Percentiles rank a stretch among this genome's conserved stretches.
Evolutionary conservation across 2,888 invertebrate genomes (phyloP).

Genomic region (Drosophila mercatorum): DNA sequence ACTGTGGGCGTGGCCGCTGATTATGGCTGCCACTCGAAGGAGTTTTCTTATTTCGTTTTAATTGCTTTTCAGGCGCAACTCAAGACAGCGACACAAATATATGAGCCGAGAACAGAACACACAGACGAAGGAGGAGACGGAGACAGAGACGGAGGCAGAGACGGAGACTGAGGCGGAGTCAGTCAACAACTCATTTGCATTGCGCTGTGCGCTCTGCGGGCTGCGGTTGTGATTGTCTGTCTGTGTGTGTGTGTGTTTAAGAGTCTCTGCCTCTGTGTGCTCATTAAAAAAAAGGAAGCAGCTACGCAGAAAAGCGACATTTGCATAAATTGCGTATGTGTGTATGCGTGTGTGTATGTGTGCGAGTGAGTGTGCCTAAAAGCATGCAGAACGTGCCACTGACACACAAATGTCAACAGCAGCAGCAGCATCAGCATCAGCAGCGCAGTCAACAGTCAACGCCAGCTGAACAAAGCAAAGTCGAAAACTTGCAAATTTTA

Average conservation of each 20-base stretch:
- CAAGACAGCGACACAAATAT: conserved; percentile 40
- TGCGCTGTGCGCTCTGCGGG: conserved; percentile 31
- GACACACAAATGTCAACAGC: conserved; percentile 75
- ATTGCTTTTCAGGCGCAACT: conserved; percentile 63
- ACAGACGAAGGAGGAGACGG: conserved; percentile 8
- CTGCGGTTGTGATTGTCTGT: conserved; percentile 27
- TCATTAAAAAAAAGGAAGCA: conserved; percentile 75
- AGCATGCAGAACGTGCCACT: conserved; percentile 73
- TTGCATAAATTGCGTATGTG: conserved; percentile 64
- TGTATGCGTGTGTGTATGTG: background rate
- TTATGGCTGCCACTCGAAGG: conserved; percentile 10
- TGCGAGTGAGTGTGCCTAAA: conserved; percentile 46
- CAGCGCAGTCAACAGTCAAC: conserved; percentile 4
- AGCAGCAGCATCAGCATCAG: conserved; percentile 41
- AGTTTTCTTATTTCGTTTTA: conserved; percentile 67
- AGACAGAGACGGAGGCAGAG: conserved; percentile 1
- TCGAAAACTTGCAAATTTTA: conserved; percentile 78
- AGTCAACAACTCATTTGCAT: conserved; percentile 46
- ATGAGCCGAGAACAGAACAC: background rate
- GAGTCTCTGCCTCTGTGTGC: conserved; percentile 46
- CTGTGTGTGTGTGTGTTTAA: conserved; percentile 14
- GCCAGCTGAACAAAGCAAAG: conserved; percentile 63
- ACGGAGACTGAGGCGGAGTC: conserved; percentile 3
- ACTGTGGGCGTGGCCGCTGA: background rate
- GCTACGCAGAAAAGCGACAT: conserved; percentile 75